Percentiles rank a stretch among this genome's conserved stretches.
Conservation (phyloP, 2,113 vertebrate species). For the Myiozetetes cayanensis region DNA sequence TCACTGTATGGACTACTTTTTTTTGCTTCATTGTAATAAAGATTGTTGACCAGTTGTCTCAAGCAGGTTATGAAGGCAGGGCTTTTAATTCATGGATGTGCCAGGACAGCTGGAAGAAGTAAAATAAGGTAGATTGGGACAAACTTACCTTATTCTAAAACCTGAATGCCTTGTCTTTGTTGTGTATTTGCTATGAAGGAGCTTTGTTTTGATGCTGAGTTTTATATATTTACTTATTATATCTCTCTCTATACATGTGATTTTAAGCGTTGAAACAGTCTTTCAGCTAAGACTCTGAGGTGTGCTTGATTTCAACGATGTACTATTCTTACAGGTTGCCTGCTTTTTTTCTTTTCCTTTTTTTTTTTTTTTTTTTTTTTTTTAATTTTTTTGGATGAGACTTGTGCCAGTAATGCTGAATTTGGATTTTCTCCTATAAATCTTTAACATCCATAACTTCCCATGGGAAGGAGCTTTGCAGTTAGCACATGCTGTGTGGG, state of each 20-base stretch:
- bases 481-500: neutral
- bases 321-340: neutral
- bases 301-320: neutral
- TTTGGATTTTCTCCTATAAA: neutral
- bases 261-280: neutral
- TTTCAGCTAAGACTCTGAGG: neutral
- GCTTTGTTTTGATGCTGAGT: neutral
- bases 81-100: slow-evolving; percentile 4
- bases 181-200: neutral
- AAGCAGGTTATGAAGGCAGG: neutral
- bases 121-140: slow-evolving; percentile 19
- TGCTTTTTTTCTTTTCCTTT: neutral
- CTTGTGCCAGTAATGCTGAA: neutral
- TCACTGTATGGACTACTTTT: neutral
- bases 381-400: neutral
- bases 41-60: neutral
- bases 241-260: neutral
- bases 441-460: neutral
- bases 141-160: neutral
- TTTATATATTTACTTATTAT: neutral
- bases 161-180: neutral
- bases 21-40: neutral
- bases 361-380: fast-evolving
- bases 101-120: slow-evolving; percentile 27
- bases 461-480: neutral